These are phyloP conservation scores for Heliconius cydno DNA, from an alignment of 2,888 invertebrate genomes.

Conservation along the genomic window DNA sequence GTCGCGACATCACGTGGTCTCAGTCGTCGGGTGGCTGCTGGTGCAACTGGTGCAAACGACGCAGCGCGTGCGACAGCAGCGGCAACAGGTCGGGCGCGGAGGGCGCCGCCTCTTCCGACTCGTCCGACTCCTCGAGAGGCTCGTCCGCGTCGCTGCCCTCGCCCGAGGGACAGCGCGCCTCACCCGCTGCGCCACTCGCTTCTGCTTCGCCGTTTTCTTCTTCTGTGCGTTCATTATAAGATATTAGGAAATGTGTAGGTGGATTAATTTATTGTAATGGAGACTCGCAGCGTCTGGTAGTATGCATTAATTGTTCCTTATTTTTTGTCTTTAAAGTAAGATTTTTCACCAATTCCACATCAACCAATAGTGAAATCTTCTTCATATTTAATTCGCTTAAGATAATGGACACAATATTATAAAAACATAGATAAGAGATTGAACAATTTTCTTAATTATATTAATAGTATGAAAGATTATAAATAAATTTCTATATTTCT, in stretches of 20 bases:
- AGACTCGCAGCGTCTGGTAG: too few species aligned
- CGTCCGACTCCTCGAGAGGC: conserved; percentile 53
- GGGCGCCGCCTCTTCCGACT: conserved; percentile 54
- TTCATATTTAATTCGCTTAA: too few species aligned
- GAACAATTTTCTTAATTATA: too few species aligned
- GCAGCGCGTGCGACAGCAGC: conserved; percentile 52
- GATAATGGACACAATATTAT: too few species aligned
- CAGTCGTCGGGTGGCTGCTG: conserved; percentile 54
- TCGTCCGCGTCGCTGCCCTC: conserved; percentile 65
- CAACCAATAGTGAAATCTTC: too few species aligned
- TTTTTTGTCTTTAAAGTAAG: too few species aligned
- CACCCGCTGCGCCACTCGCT: conserved; percentile 46
- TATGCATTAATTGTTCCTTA: too few species aligned
- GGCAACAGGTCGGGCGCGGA: conserved; percentile 51
- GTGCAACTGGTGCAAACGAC: conserved; percentile 54
- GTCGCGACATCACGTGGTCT: not conserved
- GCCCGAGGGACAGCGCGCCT: conserved; percentile 59
- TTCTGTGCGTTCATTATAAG: conserved; percentile 50
- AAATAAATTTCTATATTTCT: too few species aligned
- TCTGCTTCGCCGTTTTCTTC: conserved; percentile 65
- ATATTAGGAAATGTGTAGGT: not conserved
- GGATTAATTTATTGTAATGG: too few species aligned
- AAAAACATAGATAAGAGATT: too few species aligned
- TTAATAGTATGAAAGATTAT: too few species aligned
- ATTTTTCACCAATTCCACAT: too few species aligned